Base-by-base conservation (phyloP, 2,113 vertebrate species). In the Equus quagga region DNA sequence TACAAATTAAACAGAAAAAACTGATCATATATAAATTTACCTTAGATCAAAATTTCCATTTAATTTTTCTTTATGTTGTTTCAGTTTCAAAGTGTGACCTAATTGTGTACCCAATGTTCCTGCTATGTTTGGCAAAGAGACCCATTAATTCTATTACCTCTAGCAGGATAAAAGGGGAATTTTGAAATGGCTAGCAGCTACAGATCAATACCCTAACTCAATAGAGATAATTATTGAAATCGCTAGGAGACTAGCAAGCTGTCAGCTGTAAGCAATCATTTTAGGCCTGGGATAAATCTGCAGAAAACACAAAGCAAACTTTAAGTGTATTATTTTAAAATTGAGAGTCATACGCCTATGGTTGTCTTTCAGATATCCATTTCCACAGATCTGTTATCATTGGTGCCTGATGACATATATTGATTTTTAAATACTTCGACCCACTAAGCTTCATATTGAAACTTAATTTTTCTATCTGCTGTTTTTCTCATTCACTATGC, bases 211-310 rank as follows among this genome's bases (percentile, higher is more conserved):
- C 73, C 13, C 64, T 85, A 83, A 96, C 97, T 98, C 96, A 97
- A 67, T 96, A 98, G 91, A 95, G 87, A 94, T 98, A 97, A 98
- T 98, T 98, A 98, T 89, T 98, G 83, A 96, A 98, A 97, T 97
- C 92, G 82, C 96, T 97, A 91, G 86, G 70, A 95, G 83, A 95
- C 60, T 65, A 96, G 90, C 94, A 95, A 95, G 87, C 94, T 98
- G 95, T 97, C 93, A 92, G 96, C 94, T 97, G 83, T 91, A 96
- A 98, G 92, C 75, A 97, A 73, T 97, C 96, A 97, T 97, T 97
- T 97, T 82, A 84, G 93, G 82, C 31, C 85, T 91, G 91, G 83
- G 51, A 97, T 97, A 95, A 97, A 97, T 96, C 88, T 94, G 62
- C 88, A 96, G 94, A 97, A 97, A 95, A 93, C 69, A 95, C 91